Evolutionary conservation across 2,888 invertebrate genomes (phyloP).

Genomic region (Nemoura dubitans): DNA sequence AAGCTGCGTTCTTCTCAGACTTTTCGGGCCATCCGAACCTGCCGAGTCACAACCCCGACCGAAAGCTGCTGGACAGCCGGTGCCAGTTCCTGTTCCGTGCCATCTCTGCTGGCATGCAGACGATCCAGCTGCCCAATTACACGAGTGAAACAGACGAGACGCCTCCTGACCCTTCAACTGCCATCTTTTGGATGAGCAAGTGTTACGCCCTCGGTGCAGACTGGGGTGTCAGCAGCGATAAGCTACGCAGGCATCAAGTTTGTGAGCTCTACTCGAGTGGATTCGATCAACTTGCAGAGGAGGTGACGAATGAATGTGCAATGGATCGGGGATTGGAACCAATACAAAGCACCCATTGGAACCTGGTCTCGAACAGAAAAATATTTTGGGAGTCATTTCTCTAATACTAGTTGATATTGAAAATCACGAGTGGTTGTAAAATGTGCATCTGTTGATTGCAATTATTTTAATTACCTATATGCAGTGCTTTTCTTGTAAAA

Average conservation of each 20-base stretch:
- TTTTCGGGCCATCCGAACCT: conserved; percentile 65
- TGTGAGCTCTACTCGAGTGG: conserved; percentile 68
- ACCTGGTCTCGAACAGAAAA: too few relatives aligned
- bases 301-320: conserved; percentile 58
- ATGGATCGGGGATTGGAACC: conserved; percentile 9
- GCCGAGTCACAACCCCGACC: conserved; percentile 72
- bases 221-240: conserved; percentile 80
- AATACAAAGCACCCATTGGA: conserved; percentile 15
- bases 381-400: too few relatives aligned
- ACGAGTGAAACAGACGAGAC: conserved; percentile 35
- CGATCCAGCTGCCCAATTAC: conserved; percentile 61
- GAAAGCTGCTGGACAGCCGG: conserved; percentile 72
- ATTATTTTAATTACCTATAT: too few relatives aligned
- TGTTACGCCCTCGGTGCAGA: conserved; percentile 75
- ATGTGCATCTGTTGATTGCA: too few relatives aligned
- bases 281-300: conserved; percentile 68
- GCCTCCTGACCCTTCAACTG: conserved; percentile 39
- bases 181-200: conserved; percentile 73
- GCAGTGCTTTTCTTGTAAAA: too few relatives aligned
- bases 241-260: conserved; percentile 81
- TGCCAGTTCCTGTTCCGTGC: conserved; percentile 78
- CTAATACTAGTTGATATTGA: too few relatives aligned
- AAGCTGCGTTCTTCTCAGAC: conserved; percentile 65
- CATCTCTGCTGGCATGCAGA: conserved; percentile 77
- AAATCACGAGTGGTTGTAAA: too few relatives aligned